Evolutionary conservation across 2,888 invertebrate genomes (phyloP).

Genomic region (Anticlea derivata): DNA sequence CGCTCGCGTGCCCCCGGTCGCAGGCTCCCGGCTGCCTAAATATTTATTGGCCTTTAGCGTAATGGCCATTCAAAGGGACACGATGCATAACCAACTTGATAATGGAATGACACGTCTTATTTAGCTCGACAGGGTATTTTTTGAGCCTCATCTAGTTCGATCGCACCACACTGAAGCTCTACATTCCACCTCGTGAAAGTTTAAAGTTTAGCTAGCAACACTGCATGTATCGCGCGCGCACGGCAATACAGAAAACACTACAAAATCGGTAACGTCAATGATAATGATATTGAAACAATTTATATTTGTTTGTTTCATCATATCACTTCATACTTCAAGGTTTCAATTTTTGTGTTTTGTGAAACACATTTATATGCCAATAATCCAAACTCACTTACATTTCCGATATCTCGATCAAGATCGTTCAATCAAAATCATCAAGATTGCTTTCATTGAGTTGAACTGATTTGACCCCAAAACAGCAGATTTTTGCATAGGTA

Average conservation of each 20-base stretch:
- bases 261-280: not conserved
- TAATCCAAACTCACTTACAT: too few species aligned
- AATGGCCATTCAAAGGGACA: slow-evolving; percentile 8
- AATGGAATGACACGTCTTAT: not conserved
- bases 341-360: too few species aligned
- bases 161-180: too few species aligned
- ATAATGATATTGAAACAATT: not conserved
- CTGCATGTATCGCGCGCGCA: not conserved
- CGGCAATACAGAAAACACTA: not conserved
- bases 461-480: too few species aligned
- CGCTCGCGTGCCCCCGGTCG: slow-evolving; percentile 15
- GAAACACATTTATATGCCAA: too few species aligned
- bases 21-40: slow-evolving; percentile 7
- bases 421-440: too few species aligned
- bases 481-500: too few species aligned
- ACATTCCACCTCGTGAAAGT: too few species aligned
- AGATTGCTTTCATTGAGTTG: too few species aligned
- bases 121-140: not conserved
- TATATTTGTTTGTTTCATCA: not conserved
- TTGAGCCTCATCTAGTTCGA: too few species aligned
- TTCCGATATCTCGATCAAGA: too few species aligned
- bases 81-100: slow-evolving; percentile 1
- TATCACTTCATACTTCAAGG: not conserved
- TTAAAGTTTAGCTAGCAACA: too few species aligned
- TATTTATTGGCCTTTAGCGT: slow-evolving; percentile 26